Conservation (phyloP, 2,888 invertebrate species). For the Phortica okadai region DNA sequence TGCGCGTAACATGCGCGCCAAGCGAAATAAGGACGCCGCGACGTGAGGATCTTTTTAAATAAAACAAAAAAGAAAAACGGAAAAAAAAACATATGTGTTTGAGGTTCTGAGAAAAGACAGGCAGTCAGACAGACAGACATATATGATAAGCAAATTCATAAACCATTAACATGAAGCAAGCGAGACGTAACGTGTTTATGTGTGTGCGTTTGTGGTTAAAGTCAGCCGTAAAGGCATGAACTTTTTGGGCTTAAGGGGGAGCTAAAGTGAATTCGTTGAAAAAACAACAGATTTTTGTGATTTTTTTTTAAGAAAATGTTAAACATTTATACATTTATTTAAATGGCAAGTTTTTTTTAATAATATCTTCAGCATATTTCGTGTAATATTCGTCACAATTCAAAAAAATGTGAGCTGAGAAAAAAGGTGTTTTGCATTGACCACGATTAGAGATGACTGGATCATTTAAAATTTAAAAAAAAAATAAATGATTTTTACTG, state of each 20-base stretch:
- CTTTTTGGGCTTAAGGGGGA: background rate
- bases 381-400: too few relatives aligned
- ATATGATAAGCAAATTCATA: constrained; percentile 65
- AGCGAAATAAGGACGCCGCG: background rate
- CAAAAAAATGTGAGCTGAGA: too few relatives aligned
- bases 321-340: too few relatives aligned
- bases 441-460: too few relatives aligned
- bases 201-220: constrained; percentile 42
- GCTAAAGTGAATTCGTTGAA: background rate
- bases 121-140: constrained; percentile 1
- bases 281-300: background rate
- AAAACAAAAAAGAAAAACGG: background rate
- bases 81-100: constrained; percentile 26
- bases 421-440: too few relatives aligned
- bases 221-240: constrained; percentile 20
- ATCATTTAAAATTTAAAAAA: too few relatives aligned
- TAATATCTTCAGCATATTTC: too few relatives aligned
- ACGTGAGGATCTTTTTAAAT: background rate
- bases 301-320: too few relatives aligned
- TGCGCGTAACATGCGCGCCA: constrained; percentile 45
- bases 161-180: constrained; percentile 52
- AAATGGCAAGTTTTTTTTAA: too few relatives aligned
- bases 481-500: too few relatives aligned
- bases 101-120: constrained; percentile 45
- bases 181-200: constrained; percentile 26